These are phyloP conservation scores for Meganola albula DNA, from an alignment of 2,888 invertebrate species.

Conservation along the genomic window DNA sequence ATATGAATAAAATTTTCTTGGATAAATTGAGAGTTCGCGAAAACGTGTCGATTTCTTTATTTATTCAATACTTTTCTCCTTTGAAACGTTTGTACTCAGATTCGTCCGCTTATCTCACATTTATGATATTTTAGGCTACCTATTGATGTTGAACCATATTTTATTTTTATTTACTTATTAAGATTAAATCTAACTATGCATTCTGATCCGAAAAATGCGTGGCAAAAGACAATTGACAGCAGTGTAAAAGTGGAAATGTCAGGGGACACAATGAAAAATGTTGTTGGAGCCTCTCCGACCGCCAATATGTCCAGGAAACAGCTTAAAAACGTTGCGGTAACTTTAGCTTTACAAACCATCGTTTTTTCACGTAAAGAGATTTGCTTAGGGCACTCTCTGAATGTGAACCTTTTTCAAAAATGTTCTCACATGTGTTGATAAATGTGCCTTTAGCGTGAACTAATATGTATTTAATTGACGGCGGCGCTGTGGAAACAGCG, in stretches of 20 bases:
- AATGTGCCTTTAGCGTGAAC: conserved; percentile 31
- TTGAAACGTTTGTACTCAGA: conserved; percentile 58
- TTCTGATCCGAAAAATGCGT: too few relatives aligned
- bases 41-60: conserved; percentile 74
- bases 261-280: conserved; percentile 49
- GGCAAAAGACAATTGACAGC: too few relatives aligned
- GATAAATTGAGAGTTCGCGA: conserved; percentile 70
- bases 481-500: conserved; percentile 26
- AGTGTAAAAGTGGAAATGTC: conserved; percentile 23
- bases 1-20: conserved; percentile 71
- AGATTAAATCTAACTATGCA: too few relatives aligned
- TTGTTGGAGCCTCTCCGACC: conserved; percentile 42
- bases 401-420: conserved; percentile 34
- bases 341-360: conserved; percentile 49
- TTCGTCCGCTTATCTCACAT: conserved; percentile 61
- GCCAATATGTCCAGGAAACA: conserved; percentile 55
- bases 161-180: conserved; percentile 40
- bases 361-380: conserved; percentile 51
- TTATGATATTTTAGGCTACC: conserved; percentile 59
- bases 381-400: conserved; percentile 41
- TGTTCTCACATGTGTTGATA: conserved; percentile 30
- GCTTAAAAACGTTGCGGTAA: conserved; percentile 55
- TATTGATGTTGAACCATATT: conserved; percentile 50
- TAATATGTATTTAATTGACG: conserved; percentile 39
- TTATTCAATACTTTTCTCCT: conserved; percentile 70